These are phyloP conservation scores for Rhinichthys klamathensis DNA, from an alignment of 2,113 vertebrate species.

Conservation along the genomic window DNA sequence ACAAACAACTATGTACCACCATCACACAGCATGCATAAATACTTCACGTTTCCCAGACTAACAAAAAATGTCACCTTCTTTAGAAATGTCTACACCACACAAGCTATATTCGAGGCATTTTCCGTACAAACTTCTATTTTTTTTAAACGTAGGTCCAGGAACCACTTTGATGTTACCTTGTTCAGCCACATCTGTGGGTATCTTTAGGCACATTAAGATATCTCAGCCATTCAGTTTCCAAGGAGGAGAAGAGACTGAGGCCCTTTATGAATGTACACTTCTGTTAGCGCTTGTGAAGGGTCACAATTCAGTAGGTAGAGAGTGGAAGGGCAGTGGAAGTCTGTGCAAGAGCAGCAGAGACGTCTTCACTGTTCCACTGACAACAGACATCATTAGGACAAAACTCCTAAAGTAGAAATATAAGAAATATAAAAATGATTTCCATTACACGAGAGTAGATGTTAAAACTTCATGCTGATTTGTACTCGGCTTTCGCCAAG, in stretches of 20 bases:
- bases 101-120: conserved; percentile 47
- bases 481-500: no score
- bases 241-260: not conserved
- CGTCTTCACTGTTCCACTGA: conserved; percentile 29
- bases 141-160: not conserved
- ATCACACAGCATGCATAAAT: conserved; percentile 53
- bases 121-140: conserved; percentile 12
- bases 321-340: conserved; percentile 34
- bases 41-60: conserved; percentile 27
- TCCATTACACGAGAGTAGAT: no score
- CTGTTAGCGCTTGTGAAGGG: conserved; percentile 27
- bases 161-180: conserved; percentile 16
- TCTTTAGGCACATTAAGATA: conserved; percentile 41
- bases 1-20: conserved; percentile 11
- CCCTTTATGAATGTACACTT: conserved; percentile 23
- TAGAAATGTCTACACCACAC: conserved; percentile 15
- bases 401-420: not conserved
- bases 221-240: conserved; percentile 12
- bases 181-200: conserved; percentile 12
- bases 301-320: conserved; percentile 38
- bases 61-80: conserved; percentile 18
- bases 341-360: conserved; percentile 11
- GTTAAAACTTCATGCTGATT: no score
- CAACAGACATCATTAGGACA: conserved; percentile 17
- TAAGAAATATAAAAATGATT: not conserved